Evolutionary conservation across 2,797 vertebrate species (phyloP).

Genomic region (Fistularia tabacaria): DNA sequence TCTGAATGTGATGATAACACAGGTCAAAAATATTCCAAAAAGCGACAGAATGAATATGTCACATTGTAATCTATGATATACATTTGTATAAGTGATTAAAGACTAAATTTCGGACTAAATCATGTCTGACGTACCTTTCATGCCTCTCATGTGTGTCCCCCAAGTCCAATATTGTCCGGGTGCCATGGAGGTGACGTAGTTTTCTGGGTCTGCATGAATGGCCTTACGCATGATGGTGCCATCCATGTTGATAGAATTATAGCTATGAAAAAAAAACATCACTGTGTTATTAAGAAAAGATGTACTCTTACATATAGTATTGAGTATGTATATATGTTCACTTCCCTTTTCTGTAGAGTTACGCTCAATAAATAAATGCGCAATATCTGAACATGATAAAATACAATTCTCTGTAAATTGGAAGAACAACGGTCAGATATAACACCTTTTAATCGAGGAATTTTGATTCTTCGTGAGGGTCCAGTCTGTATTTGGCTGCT

Average conservation of each 20-base stretch:
- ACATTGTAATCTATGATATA: too few species aligned
- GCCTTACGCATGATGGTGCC: slow-evolving; percentile 75
- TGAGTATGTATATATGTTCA: too few species aligned
- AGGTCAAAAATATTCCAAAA: too few species aligned
- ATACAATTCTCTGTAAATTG: background rate
- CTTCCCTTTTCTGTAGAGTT: too few species aligned
- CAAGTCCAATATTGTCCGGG: slow-evolving; percentile 84
- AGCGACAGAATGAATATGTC: too few species aligned
- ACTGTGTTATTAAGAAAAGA: background rate
- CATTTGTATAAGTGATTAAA: background rate
- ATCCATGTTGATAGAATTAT: slow-evolving; percentile 81
- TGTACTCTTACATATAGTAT: too few species aligned
- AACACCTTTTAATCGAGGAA: slow-evolving; percentile 85
- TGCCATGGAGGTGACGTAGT: slow-evolving; percentile 79
- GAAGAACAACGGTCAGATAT: too few species aligned
- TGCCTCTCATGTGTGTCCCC: slow-evolving; percentile 76
- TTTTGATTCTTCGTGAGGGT: slow-evolving; percentile 79
- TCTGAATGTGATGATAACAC: too few species aligned
- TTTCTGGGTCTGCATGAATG: slow-evolving; percentile 78
- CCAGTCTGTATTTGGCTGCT: slow-evolving; percentile 88
- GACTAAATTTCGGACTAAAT: background rate
- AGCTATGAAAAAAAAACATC: slow-evolving; percentile 50
- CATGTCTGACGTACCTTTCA: slow-evolving; percentile 48
- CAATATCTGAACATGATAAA: too few species aligned
- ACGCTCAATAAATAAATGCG: too few species aligned